phyloP scores from a whole-genome alignment of 1,140 invertebrate genomes.

The Whitmania pigra region DNA sequence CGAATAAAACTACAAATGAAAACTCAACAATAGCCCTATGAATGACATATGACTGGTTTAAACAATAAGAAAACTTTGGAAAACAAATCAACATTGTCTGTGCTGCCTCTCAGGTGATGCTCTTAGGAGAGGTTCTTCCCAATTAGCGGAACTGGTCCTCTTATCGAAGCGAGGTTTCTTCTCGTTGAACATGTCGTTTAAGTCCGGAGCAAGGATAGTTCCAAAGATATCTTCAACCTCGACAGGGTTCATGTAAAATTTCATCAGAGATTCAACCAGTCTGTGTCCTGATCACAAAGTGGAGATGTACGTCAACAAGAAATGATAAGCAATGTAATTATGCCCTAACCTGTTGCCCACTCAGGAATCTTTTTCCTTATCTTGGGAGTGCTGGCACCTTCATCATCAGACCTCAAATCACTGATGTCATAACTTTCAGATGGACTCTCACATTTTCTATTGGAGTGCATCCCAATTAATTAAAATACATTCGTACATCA shows the following conservation, averaged over 20 bases:
- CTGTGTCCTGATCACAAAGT: not conserved
- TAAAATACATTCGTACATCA: not conserved
- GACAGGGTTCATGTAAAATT: not conserved
- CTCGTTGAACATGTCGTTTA: conserved; percentile 14
- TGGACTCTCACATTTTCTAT: not conserved
- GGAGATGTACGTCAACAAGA: not conserved
- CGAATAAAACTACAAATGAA: too few species aligned
- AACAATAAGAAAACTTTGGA: too few species aligned
- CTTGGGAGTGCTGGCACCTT: not conserved
- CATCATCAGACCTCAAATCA: conserved; percentile 1
- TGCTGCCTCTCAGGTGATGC: too few species aligned
- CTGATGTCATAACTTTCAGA: conserved; percentile 6
- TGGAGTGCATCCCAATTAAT: not conserved
- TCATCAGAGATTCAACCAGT: conserved; percentile 5
- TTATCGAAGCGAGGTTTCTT: conserved; percentile 19
- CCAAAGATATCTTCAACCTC: conserved; percentile 12
- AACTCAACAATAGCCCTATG: too few species aligned
- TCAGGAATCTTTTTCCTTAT: not conserved
- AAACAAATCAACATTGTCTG: too few species aligned
- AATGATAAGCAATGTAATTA: not conserved
- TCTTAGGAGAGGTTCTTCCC: conserved; percentile 13
- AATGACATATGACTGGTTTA: too few species aligned
- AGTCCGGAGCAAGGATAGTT: conserved; percentile 7
- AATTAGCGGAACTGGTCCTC: conserved; percentile 16
- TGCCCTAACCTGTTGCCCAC: not conserved